Evolutionary conservation across 2,797 vertebrate genomes (phyloP).

Genomic region (Limosa lapponica): DNA sequence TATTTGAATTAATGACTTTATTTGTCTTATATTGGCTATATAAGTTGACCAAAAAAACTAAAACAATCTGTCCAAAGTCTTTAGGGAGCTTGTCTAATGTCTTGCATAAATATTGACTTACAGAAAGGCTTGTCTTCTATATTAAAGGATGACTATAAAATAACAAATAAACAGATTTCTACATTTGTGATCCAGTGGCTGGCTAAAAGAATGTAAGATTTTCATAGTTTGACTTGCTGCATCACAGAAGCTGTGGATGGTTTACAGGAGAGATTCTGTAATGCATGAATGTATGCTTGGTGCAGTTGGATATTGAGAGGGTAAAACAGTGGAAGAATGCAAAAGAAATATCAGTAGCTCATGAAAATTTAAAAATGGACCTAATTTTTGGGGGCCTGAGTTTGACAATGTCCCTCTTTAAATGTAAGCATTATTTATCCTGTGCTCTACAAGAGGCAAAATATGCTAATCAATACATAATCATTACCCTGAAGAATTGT

Average conservation of each 20-base stretch:
- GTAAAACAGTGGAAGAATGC: not conserved
- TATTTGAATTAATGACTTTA: not conserved
- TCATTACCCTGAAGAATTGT: not conserved
- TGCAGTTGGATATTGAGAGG: not conserved
- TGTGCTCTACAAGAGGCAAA: not conserved
- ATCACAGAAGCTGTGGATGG: not conserved
- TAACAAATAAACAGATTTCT: not conserved
- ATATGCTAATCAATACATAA: not conserved
- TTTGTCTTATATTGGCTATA: not conserved
- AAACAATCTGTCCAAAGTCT: not conserved
- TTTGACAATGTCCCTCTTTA: not conserved
- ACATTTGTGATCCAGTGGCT: not conserved
- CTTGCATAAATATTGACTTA: not conserved
- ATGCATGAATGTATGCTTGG: not conserved
- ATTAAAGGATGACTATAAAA: not conserved
- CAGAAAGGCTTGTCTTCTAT: not conserved
- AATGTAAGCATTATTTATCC: not conserved
- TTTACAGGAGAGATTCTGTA: not conserved
- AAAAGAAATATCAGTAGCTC: not conserved
- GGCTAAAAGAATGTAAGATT: not conserved
- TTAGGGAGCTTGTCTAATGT: not conserved
- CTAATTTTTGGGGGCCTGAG: not conserved
- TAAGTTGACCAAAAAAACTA: not conserved
- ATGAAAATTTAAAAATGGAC: not conserved
- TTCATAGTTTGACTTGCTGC: not conserved